Conservation (phyloP, 2,113 vertebrate genomes). For the Typhlomys cinereus region DNA sequence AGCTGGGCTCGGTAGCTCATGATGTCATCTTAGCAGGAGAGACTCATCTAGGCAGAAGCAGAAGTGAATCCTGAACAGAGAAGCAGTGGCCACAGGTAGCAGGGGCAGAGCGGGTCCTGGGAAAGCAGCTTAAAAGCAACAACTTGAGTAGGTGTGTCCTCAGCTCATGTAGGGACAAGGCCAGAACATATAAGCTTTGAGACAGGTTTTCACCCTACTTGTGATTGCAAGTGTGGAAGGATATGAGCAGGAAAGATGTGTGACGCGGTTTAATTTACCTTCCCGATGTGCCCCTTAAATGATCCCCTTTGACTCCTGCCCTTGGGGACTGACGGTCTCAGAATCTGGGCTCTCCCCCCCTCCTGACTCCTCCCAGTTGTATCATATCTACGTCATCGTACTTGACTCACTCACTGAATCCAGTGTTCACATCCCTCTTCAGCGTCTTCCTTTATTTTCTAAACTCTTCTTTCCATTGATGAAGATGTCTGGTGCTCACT, state of each 20-base stretch:
- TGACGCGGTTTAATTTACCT: neutral
- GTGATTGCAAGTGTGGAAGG: neutral
- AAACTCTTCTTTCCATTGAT: neutral
- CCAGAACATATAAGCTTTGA: neutral
- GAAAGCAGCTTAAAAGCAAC: too few relatives aligned
- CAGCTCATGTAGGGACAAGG: too few relatives aligned
- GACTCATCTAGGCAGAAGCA: neutral
- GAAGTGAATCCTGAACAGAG: neutral
- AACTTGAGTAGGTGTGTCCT: too few relatives aligned
- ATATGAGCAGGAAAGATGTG: neutral
- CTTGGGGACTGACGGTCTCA: neutral
- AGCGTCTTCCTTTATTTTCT: neutral
- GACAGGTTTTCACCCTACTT: neutral
- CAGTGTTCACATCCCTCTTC: neutral
- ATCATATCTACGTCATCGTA: fast-evolving
- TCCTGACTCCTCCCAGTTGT: too few relatives aligned
- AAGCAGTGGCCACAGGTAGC: neutral
- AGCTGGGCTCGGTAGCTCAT: neutral
- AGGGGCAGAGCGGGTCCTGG: too few relatives aligned
- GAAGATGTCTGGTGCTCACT: neutral
- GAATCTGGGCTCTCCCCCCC: neutral
- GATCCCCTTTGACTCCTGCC: neutral
- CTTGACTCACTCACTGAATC: neutral
- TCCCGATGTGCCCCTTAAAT: neutral
- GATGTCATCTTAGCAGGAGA: neutral